Conservation (phyloP, 2,113 vertebrate species). For the Dasyprocta punctata region DNA sequence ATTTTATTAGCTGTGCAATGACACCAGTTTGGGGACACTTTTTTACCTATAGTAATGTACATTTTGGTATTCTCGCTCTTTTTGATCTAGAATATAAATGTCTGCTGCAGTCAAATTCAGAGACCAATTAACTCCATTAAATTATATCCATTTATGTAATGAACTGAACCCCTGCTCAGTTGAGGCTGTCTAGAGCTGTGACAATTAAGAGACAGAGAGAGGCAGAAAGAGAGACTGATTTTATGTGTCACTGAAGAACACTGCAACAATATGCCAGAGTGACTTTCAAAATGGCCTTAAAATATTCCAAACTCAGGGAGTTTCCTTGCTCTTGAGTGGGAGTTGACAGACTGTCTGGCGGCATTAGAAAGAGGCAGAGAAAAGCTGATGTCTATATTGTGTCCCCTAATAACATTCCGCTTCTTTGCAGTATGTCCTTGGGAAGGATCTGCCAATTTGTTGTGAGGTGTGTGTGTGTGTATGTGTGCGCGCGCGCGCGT, state of each 20-base stretch:
- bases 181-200: conserved; percentile 67
- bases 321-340: conserved; percentile 81
- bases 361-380: conserved; percentile 73
- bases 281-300: conserved; percentile 84
- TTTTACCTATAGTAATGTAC: conserved; percentile 45
- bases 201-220: conserved; percentile 73
- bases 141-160: conserved; percentile 71
- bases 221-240: conserved; percentile 65
- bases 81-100: conserved; percentile 65
- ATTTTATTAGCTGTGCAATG: conserved; percentile 55
- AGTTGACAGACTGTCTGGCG: conserved; percentile 82
- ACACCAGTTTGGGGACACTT: conserved; percentile 28
- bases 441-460: conserved; percentile 45
- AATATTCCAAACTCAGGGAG: conserved; percentile 82
- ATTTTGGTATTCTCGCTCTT: conserved; percentile 49
- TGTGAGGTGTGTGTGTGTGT: conserved; percentile 57
- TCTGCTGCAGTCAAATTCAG: conserved; percentile 67
- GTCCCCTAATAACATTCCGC: conserved; percentile 75
- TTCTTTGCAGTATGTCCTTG: conserved; percentile 55
- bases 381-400: conserved; percentile 76
- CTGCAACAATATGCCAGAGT: conserved; percentile 76
- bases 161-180: conserved; percentile 61
- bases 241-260: conserved; percentile 75
- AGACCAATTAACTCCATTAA: conserved; percentile 79
- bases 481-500: neutral